phyloP scores from a whole-genome alignment of 1,140 invertebrate species.

The Potamilus streckersoni region DNA sequence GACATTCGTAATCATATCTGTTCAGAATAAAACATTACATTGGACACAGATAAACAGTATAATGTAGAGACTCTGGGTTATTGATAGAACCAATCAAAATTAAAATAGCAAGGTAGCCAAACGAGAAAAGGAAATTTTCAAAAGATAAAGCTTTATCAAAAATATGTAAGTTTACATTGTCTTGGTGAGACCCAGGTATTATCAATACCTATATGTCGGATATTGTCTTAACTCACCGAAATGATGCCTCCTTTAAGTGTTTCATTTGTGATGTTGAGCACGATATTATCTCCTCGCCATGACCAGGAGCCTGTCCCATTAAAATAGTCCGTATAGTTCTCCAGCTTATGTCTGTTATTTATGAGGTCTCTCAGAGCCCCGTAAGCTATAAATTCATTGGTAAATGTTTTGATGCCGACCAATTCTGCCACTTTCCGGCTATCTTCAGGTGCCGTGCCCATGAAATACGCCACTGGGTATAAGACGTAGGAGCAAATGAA shows the following conservation, averaged over 20 bases:
- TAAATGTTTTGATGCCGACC: constrained; percentile 65
- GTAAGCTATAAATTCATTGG: constrained; percentile 68
- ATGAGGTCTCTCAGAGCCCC: constrained; percentile 40
- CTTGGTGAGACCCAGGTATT: not conserved
- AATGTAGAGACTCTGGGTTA: no score
- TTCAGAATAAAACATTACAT: no score
- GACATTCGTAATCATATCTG: no score
- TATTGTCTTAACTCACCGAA: constrained; percentile 26
- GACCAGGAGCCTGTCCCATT: no score
- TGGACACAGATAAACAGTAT: no score
- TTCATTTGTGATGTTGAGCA: constrained; percentile 29
- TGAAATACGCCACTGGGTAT: constrained; percentile 62
- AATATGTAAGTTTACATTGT: not conserved
- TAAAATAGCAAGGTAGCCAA: no score
- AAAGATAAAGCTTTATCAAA: no score
- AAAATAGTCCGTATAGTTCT: constrained; percentile 41
- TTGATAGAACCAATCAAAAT: no score
- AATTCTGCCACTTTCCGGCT: constrained; percentile 63
- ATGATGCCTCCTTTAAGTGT: constrained; percentile 42
- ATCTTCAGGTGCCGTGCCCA: constrained; percentile 59
- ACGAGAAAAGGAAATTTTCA: no score
- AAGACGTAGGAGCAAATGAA: constrained; percentile 63
- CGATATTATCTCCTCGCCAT: constrained; percentile 33
- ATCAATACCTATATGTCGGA: no score
- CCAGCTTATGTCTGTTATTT: constrained; percentile 40